Evolutionary conservation across 2,113 vertebrate genomes (phyloP).

Genomic region (Cephalopterus ornatus): DNA sequence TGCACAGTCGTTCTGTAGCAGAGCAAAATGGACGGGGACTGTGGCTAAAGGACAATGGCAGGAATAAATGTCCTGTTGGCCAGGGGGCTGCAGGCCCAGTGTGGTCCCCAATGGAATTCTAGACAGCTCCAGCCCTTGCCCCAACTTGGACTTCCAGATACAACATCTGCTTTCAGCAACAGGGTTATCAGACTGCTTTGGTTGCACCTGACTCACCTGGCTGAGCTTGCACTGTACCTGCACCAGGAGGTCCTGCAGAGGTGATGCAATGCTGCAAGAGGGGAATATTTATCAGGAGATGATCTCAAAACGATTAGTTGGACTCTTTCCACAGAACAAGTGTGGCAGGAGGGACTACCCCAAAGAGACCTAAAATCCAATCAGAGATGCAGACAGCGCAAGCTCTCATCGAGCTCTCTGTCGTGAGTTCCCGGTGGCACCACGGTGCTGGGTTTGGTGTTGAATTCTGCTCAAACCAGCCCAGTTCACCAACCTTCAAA

Average conservation of each 20-base stretch:
- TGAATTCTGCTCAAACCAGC: too few relatives aligned
- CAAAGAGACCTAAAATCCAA: too few relatives aligned
- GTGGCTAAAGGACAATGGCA: not conserved
- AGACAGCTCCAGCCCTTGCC: not conserved
- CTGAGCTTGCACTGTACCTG: not conserved
- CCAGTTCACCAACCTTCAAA: too few relatives aligned
- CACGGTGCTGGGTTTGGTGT: too few relatives aligned
- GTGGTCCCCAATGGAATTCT: not conserved
- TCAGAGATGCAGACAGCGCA: too few relatives aligned
- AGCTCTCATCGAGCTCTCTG: too few relatives aligned
- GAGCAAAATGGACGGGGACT: not conserved
- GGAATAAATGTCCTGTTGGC: not conserved
- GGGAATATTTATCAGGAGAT: not conserved
- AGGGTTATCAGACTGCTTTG: not conserved
- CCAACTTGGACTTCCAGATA: not conserved
- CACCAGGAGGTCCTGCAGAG: not conserved
- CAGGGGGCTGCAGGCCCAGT: not conserved
- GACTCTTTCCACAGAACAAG: not conserved
- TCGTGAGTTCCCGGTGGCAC: too few relatives aligned
- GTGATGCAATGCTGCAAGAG: not conserved
- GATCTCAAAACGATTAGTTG: not conserved
- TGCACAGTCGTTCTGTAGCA: not conserved
- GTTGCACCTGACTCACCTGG: not conserved
- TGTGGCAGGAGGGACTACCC: too few relatives aligned
- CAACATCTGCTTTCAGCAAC: not conserved